Evolutionary conservation across 2,888 invertebrate genomes (phyloP).

Genomic region (Pycnomerus fuliginosus): DNA sequence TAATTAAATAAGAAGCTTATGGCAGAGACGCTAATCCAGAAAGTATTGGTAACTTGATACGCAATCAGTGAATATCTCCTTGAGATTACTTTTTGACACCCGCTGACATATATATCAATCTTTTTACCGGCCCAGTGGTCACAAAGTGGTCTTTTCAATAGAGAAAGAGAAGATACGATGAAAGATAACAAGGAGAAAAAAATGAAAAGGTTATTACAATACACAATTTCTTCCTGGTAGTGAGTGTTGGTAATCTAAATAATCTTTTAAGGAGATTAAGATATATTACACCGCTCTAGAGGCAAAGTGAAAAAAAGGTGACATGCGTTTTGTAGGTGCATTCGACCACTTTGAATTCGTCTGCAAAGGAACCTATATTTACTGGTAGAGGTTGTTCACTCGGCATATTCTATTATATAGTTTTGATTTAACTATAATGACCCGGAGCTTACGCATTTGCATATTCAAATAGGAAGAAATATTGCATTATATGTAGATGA

Average conservation of each 20-base stretch:
- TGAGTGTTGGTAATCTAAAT: constrained; percentile 5
- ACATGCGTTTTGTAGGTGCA: constrained; percentile 2
- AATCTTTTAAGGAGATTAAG: constrained; percentile 19
- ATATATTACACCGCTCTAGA: constrained; percentile 9
- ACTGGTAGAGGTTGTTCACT: constrained; percentile 12
- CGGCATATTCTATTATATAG: constrained; percentile 9
- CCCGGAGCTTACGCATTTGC: constrained; percentile 8
- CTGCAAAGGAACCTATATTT: not conserved
- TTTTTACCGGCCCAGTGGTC: constrained; percentile 3
- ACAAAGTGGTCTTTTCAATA: constrained; percentile 1
- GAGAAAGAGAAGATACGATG: constrained; percentile 8
- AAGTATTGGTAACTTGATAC: constrained; percentile 14
- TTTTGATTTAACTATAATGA: constrained; percentile 13
- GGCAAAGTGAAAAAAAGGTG: constrained; percentile 1
- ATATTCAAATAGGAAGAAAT: constrained; percentile 18
- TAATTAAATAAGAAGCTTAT: constrained; percentile 24
- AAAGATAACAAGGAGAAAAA: constrained; percentile 7
- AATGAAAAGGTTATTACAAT: constrained; percentile 6
- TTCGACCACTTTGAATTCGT: not conserved
- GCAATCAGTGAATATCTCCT: constrained; percentile 14
- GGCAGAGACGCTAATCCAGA: constrained; percentile 19
- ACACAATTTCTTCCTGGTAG: constrained; percentile 12
- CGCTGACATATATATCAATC: constrained; percentile 16
- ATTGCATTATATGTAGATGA: constrained; percentile 13
- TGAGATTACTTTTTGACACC: constrained; percentile 17